Evolutionary conservation across 2,797 vertebrate genomes (phyloP), one percentile per base, ranked within the genome.

Genomic region (Poeciliopsis paucimaculata): DNA sequence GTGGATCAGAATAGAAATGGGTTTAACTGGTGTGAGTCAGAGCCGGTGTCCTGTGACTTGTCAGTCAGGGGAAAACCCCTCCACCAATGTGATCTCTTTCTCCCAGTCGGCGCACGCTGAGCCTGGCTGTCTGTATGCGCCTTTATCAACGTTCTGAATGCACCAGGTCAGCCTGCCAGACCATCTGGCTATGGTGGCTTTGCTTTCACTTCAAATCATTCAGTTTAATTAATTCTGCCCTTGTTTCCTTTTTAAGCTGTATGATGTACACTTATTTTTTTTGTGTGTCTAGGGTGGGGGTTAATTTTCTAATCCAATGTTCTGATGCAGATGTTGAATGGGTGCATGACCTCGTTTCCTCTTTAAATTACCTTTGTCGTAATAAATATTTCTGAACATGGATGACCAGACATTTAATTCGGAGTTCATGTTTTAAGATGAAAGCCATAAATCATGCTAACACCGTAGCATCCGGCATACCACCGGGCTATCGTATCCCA

Each of bases 171-270:
- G 16, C 77, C 77, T 84, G 74, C 81, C 75, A 75, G 79, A 77
- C 92, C 94, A 94, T 93, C 93, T 95, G 94, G 90, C 81, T 87
- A 77, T 77, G 46, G n/a, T 78, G 88, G 84, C 76, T 68, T 80
- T 39, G 82, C 77, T 88, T 88, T 83, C 73, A 76, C 71, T 77
- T 75, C 79, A 80, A 77, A 87, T 83, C 64, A 45, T 84, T 87
- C 28, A 41, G 64, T 90, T 72, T 83, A 84, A 91, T 90, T 88
- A 86, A 90, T 90, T 87, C 68, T 71, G 64, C 74, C 75, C 75
- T 39, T 34, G 43, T 45, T 73, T 77, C 71, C 47, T 39, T 57
- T 57, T 66, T 68, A 1, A 83, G 83, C 68, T 0, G 2, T 18
- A 23, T 45, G 68, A 28, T 72, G 41, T 7, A 28, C 41, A 16